Conservation (phyloP, 2,797 vertebrate genomes). For the Bovichtus diacanthus region DNA sequence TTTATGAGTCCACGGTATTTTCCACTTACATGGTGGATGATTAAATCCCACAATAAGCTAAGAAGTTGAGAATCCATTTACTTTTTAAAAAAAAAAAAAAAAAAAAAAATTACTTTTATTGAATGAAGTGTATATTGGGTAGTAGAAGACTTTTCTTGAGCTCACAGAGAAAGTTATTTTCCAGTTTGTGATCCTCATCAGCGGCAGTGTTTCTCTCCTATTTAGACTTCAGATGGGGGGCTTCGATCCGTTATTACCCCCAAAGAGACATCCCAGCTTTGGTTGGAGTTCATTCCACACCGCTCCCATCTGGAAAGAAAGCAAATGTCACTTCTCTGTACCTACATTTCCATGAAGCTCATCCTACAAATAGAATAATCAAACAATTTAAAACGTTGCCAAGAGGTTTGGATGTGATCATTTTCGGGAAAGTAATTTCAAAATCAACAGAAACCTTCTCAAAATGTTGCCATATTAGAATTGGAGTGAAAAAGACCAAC, state of each 20-base stretch:
- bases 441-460: not conserved
- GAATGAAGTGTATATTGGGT: constrained; percentile 30
- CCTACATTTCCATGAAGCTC: not conserved
- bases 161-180: constrained; percentile 43
- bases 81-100: no score
- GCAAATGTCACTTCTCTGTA: not conserved
- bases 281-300: constrained; percentile 96
- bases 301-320: constrained; percentile 90
- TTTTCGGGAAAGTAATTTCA: not conserved
- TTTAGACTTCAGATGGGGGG: constrained; percentile 79
- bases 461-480: not conserved
- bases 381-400: not conserved
- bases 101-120: constrained; percentile 5
- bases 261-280: constrained; percentile 93
- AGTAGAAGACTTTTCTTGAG: constrained; percentile 15
- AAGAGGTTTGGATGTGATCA: not conserved
- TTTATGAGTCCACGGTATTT: constrained; percentile 19
- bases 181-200: constrained; percentile 43
- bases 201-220: constrained; percentile 29
- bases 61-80: constrained; percentile 2
- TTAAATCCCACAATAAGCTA: constrained; percentile 2
- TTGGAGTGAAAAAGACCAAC: not conserved
- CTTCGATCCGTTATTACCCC: constrained; percentile 82
- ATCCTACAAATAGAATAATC: not conserved
- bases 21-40: constrained; percentile 16